phyloP scores from a whole-genome alignment of 2,888 invertebrate species.

The Drosophila demipolita region DNA sequence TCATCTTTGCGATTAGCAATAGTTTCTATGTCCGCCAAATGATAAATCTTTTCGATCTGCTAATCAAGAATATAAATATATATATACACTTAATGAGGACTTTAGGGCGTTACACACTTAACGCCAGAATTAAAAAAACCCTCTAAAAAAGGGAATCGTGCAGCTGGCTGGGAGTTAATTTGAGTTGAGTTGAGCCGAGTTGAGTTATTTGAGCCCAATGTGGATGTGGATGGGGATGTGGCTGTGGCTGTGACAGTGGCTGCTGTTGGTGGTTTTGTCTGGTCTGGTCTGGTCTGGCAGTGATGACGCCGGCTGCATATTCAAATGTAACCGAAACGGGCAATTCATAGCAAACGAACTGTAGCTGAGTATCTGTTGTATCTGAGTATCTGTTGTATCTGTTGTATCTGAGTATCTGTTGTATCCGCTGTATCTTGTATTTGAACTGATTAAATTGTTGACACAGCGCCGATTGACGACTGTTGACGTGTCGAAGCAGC shows the following conservation, averaged over 20 bases:
- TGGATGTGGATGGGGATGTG: conserved; percentile 18
- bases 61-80: background rate
- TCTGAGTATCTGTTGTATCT: conserved; percentile 10
- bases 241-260: conserved; percentile 12
- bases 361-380: conserved; percentile 3
- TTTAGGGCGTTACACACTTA: background rate
- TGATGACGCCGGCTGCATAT: conserved; percentile 52
- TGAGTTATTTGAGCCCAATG: conserved; percentile 30
- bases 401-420: conserved; percentile 15
- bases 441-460: conserved; percentile 78
- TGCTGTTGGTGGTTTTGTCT: conserved; percentile 28
- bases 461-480: conserved; percentile 64
- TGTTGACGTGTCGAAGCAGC: conserved; percentile 31
- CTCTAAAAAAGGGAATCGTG: background rate
- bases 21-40: background rate
- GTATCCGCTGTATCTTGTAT: conserved; percentile 56
- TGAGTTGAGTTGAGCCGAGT: conserved; percentile 1
- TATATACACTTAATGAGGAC: background rate
- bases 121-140: background rate
- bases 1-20: background rate
- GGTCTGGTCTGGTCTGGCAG: background rate
- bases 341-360: conserved; percentile 17
- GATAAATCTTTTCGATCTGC: background rate
- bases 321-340: conserved; percentile 64
- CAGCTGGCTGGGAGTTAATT: conserved; percentile 2